A percentile compares a stretch with the other conserved stretches of the same genome.
phyloP scores from a whole-genome alignment of 1,140 invertebrate genomes.

The Rhagoletis pomonella region DNA sequence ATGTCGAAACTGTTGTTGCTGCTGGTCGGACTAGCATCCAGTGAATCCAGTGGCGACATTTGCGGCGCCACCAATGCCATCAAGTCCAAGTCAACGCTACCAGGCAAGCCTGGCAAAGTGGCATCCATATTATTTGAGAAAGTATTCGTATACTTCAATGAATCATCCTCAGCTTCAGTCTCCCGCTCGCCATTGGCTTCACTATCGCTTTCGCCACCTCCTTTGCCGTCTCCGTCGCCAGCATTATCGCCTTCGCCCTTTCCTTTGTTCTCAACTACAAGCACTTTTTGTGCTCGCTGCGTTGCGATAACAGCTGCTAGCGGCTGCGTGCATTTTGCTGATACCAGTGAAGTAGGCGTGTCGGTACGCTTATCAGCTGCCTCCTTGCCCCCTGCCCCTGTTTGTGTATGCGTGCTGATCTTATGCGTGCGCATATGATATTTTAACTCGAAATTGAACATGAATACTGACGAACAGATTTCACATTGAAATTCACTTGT shows the following conservation, averaged over 20 bases:
- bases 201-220: not conserved
- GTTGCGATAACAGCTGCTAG: not conserved
- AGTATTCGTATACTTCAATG: not conserved
- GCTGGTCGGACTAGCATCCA: constrained; percentile 13
- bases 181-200: not conserved
- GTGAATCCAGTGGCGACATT: not conserved
- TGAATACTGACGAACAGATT: constrained; percentile 12
- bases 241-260: not conserved
- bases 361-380: not conserved
- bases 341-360: not conserved
- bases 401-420: not conserved
- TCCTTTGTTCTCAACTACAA: not conserved
- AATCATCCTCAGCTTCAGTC: not conserved
- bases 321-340: not conserved
- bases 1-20: constrained; percentile 40
- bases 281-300: not conserved
- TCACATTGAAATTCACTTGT: constrained; percentile 42
- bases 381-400: not conserved
- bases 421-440: constrained; percentile 52
- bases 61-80: constrained; percentile 7
- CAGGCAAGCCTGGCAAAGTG: not conserved
- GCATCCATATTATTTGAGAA: not conserved
- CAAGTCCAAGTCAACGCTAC: constrained; percentile 7
- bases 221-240: not conserved
- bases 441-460: constrained; percentile 50